phyloP scores from a whole-genome alignment of 2,888 invertebrate species.

The Apodemia mormo region DNA sequence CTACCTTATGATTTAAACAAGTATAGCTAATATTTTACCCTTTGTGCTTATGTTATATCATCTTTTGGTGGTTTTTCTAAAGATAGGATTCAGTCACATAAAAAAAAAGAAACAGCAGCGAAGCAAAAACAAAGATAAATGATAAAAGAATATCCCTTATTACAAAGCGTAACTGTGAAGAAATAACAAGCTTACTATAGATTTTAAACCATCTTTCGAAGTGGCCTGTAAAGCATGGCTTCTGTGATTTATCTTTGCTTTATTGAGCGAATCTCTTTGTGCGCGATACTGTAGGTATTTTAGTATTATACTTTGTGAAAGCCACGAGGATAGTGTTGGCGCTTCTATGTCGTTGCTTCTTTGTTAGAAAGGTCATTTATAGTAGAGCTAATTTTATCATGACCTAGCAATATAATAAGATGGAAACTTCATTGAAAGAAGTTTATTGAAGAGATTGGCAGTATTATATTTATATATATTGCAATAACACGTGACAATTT shows the following conservation, averaged over 20 bases:
- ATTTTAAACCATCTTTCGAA: slow-evolving; percentile 36
- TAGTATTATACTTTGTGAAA: slow-evolving; percentile 30
- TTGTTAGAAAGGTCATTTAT: slow-evolving; percentile 21
- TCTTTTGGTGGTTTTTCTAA: no score
- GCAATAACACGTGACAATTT: no score
- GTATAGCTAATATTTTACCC: no score
- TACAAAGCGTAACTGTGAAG: slow-evolving; percentile 1
- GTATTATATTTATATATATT: no score
- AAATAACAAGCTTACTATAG: slow-evolving; percentile 36
- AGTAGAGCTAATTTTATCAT: slow-evolving; percentile 11
- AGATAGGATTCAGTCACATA: no score
- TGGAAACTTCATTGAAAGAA: neutral
- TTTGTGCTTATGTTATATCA: no score
- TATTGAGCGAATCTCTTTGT: slow-evolving; percentile 48
- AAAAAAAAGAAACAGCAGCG: no score
- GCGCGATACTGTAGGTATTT: slow-evolving; percentile 38
- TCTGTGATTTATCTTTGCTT: slow-evolving; percentile 44
- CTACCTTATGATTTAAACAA: no score
- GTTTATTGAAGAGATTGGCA: no score
- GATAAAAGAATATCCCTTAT: neutral
- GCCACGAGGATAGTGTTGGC: slow-evolving; percentile 32
- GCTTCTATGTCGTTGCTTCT: slow-evolving; percentile 32
- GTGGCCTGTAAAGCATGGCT: slow-evolving; percentile 37
- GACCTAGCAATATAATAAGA: neutral
- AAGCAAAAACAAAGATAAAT: no score